Evolutionary conservation across 2,888 invertebrate genomes (phyloP).

Genomic region (Gastracanthus pulcherrimus): DNA sequence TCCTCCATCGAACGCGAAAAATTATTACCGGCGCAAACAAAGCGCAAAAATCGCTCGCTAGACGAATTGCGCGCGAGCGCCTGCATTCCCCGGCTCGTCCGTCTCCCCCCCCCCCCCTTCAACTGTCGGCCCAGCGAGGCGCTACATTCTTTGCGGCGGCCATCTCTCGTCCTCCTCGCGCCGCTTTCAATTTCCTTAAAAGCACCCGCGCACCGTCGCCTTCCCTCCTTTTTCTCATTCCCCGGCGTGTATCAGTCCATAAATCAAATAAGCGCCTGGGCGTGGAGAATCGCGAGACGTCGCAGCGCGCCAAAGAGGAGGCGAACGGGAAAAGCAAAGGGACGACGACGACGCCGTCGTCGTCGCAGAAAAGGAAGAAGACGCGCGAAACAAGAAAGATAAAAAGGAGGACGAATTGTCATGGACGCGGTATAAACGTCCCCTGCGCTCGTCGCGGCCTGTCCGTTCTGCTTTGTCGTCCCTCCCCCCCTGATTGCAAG

Average conservation of each 20-base stretch:
- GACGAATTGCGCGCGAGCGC: too few relatives aligned
- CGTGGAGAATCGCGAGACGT: constrained; percentile 23
- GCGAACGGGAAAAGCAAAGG: background rate
- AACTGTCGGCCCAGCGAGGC: too few relatives aligned
- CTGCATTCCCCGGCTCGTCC: background rate
- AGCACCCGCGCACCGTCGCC: background rate
- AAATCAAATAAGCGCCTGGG: constrained; percentile 55
- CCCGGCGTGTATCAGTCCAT: constrained; percentile 41
- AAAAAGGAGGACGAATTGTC: constrained; percentile 21
- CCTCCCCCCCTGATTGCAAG: constrained; percentile 20
- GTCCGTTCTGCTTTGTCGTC: constrained; percentile 45
- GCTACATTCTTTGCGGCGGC: constrained; percentile 8
- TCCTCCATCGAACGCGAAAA: too few relatives aligned
- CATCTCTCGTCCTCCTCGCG: background rate
- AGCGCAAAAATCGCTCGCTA: background rate
- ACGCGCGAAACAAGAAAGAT: background rate
- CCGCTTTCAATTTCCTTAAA: constrained; percentile 52
- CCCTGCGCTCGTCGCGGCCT: background rate
- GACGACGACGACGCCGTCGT: too few relatives aligned
- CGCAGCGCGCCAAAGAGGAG: background rate
- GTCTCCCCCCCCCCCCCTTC: background rate
- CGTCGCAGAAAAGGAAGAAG: background rate
- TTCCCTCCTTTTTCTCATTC: background rate
- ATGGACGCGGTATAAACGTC: background rate
- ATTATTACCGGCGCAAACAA: background rate